Conservation (phyloP, 2,113 vertebrate genomes). For the Acrocephalus arundinaceus region DNA sequence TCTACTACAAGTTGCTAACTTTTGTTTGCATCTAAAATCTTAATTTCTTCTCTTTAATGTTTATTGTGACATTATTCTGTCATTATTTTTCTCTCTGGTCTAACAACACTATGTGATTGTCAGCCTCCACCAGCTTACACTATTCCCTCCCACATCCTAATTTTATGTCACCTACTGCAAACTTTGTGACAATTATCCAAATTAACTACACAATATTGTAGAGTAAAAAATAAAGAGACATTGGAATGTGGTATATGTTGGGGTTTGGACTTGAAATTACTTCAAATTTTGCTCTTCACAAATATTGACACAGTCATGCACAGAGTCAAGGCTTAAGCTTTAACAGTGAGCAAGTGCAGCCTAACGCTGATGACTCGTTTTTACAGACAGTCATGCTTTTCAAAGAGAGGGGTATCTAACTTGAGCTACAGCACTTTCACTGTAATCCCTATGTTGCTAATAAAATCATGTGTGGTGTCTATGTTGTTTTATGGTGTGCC, state of each 20-base stretch:
- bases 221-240: neutral
- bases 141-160: neutral
- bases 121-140: neutral
- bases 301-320: neutral
- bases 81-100: neutral
- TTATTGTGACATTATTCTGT: neutral
- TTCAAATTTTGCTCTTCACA: neutral
- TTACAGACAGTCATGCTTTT: neutral
- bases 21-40: neutral
- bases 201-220: neutral
- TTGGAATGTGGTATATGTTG: neutral
- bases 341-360: neutral
- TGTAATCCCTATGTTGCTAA: neutral
- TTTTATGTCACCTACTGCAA: neutral
- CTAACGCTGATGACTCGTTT: neutral
- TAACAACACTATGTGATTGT: neutral
- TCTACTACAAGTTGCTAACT: neutral
- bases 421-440: neutral
- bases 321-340: neutral
- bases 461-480: neutral
- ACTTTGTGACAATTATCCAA: neutral
- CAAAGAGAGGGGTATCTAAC: neutral
- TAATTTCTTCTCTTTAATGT: neutral
- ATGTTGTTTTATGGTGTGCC: neutral
- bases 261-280: neutral